Conservation (phyloP, 2,888 invertebrate genomes). For the Caenorhabditis sp. region DNA sequence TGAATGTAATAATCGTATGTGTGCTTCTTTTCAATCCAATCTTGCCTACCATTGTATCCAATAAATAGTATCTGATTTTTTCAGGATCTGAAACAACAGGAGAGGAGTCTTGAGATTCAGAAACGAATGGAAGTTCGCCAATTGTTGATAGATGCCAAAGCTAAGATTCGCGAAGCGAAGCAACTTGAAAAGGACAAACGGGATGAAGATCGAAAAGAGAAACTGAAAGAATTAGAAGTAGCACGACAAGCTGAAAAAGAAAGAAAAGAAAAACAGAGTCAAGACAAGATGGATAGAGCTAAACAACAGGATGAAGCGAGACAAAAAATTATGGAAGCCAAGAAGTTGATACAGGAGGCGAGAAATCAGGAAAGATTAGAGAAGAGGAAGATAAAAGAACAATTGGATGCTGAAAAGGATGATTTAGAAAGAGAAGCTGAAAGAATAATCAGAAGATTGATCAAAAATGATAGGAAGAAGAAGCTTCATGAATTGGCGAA, state of each 20-base stretch:
- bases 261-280: conserved; percentile 11
- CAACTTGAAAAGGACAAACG: conserved; percentile 14
- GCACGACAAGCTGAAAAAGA: conserved; percentile 6
- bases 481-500: background rate
- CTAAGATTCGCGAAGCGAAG: conserved; percentile 3
- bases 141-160: background rate
- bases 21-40: too few relatives aligned
- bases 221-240: background rate
- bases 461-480: conserved; percentile 9
- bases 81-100: background rate
- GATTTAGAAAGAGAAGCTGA: conserved; percentile 32
- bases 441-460: conserved; percentile 22
- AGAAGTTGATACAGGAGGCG: conserved; percentile 15
- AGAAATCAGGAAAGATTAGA: conserved; percentile 3
- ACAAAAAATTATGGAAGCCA: conserved; percentile 12
- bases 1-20: too few relatives aligned
- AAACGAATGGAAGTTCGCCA: background rate
- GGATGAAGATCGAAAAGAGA: background rate
- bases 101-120: background rate
- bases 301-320: conserved; percentile 11
- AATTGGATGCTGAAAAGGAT: background rate
- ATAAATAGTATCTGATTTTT: too few relatives aligned
- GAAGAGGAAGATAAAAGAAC: background rate
- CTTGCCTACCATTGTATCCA: too few relatives aligned
- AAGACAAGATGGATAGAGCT: conserved; percentile 4